Conservation (phyloP, 2,888 invertebrate species). For the Caenorhabditis sp. region DNA sequence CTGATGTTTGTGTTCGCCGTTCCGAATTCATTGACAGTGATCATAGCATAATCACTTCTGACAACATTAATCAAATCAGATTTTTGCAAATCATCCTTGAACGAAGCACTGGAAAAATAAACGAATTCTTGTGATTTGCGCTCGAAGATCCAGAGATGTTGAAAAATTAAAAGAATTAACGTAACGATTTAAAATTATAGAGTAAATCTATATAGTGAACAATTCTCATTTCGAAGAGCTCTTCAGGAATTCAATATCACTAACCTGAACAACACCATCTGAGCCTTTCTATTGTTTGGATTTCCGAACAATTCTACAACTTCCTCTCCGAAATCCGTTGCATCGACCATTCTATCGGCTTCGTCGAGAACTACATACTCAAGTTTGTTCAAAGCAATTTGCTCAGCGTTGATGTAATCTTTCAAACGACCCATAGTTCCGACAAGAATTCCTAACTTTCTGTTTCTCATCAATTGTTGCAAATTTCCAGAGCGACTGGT, state of each 20-base stretch:
- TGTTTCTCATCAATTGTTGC: constrained; percentile 13
- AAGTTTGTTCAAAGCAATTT: constrained; percentile 17
- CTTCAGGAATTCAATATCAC: not conserved
- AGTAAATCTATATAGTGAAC: too few species aligned
- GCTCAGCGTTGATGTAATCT: constrained; percentile 17
- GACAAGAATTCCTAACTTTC: constrained; percentile 19
- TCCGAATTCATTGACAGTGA: constrained; percentile 30
- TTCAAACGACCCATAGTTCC: constrained; percentile 31
- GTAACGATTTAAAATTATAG: too few species aligned
- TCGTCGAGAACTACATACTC: constrained; percentile 31
- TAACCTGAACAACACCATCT: constrained; percentile 30
- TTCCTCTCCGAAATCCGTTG: constrained; percentile 29
- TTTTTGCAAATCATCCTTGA: constrained; percentile 19
- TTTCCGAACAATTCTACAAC: constrained; percentile 14
- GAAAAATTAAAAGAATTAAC: too few species aligned
- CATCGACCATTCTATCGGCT: constrained; percentile 34
- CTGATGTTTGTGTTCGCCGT: constrained; percentile 31
- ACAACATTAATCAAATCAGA: constrained; percentile 22
- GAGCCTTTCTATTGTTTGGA: constrained; percentile 11
- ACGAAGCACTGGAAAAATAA: constrained; percentile 32
- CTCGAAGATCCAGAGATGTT: too few species aligned
- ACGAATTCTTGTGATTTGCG: too few species aligned
- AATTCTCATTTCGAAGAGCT: too few species aligned
- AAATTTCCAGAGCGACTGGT: constrained; percentile 20
- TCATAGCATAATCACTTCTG: constrained; percentile 24